Evolutionary conservation across 1,140 invertebrate species (phyloP), one percentile per base, ranked within the genome.

Genomic region (Geopemphigus sp.): DNA sequence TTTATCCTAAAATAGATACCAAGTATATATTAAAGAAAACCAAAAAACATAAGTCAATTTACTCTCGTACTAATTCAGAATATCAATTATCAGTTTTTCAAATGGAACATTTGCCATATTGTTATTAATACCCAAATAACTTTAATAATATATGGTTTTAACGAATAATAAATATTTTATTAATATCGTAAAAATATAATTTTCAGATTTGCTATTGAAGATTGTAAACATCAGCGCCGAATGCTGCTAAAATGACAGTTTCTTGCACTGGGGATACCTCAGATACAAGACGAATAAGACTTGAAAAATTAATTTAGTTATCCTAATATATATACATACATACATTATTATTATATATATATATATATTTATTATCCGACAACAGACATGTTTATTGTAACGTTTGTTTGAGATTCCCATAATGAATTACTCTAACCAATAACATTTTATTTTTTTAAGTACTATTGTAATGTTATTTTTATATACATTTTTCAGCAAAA

Each of bases 171-270:
- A 2, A 68, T 22, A 1, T 54, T 12, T 29, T 72, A 19, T 29
- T 72, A 72, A 29, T 54, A 72, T 29, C 12, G 17, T 29, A 3
- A 26, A 5, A 50, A 19, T 22, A 19, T 19, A 70, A 24, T 47
- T 61, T 61, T 17, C 19, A 81, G 81, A n/a, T 81, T 81, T 56
- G 81, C 81, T 12, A 81, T 81, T 56, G 81, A 81, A 81, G 81
- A 81, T 53, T 81, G 81, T 81, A 73, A 74, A 66, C 63, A 81
- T 81, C 73, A 76, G 32, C 72, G 81, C 5, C 47, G 81, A 57
- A 78, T 78, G 74, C 10, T 78, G 32, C 39, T 78, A 45, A 78
- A 78, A 78, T 78, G 74, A 78, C 74, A 78, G 74, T 78, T 78
- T 63, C 74, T 78, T 61, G 74, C 74, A 78, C 74, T 78, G 74